Evolutionary conservation across 2,113 vertebrate species (phyloP).

Genomic region (Saccopteryx leptura): DNA sequence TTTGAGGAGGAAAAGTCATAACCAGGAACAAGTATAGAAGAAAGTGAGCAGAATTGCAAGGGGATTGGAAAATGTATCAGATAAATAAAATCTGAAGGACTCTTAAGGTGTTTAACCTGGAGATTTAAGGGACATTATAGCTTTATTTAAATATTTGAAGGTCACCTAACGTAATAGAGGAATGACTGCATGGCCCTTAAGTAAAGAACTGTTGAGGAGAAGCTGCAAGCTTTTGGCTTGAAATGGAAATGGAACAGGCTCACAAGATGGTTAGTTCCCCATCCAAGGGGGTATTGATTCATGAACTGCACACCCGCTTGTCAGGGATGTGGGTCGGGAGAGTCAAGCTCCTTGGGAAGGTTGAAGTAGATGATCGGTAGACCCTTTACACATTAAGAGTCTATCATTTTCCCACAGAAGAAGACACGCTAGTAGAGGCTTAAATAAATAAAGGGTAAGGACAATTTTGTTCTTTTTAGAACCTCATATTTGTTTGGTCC

Average conservation of each 20-base stretch:
- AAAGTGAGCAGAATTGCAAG: conserved; percentile 3
- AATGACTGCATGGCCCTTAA: background rate
- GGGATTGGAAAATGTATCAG: background rate
- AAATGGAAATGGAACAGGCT: background rate
- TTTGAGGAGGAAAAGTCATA: background rate
- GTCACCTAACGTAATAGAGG: background rate
- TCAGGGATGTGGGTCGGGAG: background rate
- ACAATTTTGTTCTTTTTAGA: background rate
- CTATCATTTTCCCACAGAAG: background rate
- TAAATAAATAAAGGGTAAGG: background rate
- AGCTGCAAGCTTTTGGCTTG: background rate
- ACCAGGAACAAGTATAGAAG: background rate
- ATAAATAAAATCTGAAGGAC: conserved; percentile 2
- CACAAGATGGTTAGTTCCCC: background rate
- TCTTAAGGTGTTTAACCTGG: background rate
- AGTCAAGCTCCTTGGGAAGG: background rate
- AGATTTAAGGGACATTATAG: background rate
- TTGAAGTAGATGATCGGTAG: background rate
- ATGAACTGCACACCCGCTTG: background rate
- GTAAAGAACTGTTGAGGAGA: background rate
- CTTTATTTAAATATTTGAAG: conserved; percentile 39
- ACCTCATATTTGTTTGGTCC: background rate
- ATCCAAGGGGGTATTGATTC: background rate
- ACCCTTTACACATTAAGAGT: background rate
- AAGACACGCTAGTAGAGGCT: background rate